Evolutionary conservation across 2,797 vertebrate genomes (phyloP).

Genomic region (Microcaecilia unicolor): DNA sequence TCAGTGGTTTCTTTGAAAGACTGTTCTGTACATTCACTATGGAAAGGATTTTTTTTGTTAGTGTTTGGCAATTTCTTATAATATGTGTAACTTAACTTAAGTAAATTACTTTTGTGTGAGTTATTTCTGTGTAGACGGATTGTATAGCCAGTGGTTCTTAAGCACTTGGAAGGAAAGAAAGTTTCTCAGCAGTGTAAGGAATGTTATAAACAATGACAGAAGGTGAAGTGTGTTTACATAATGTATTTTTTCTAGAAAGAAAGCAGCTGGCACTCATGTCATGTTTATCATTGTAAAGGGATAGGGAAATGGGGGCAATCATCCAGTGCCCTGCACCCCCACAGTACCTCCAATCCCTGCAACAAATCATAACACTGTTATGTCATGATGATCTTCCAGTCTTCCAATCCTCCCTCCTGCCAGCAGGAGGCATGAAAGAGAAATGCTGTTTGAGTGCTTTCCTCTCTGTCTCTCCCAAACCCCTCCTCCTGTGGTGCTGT

Average conservation of each 20-base stretch:
- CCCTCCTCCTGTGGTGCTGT: too few relatives aligned
- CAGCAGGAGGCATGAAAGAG: too few relatives aligned
- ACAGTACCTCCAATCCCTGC: too few relatives aligned
- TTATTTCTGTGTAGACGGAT: conserved; percentile 39
- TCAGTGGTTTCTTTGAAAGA: conserved; percentile 29
- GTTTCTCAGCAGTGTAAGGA: conserved; percentile 10
- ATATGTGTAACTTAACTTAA: conserved; percentile 22
- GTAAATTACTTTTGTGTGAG: conserved; percentile 16
- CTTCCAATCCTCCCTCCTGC: too few relatives aligned
- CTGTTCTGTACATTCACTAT: conserved; percentile 12
- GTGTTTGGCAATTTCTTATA: conserved; percentile 21
- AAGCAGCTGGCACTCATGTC: not conserved
- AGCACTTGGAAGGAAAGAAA: conserved; percentile 2
- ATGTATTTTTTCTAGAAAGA: not conserved
- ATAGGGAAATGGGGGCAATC: too few relatives aligned
- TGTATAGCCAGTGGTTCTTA: conserved; percentile 15
- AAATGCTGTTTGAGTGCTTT: too few relatives aligned
- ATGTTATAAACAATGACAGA: not conserved
- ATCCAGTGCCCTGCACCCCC: too few relatives aligned
- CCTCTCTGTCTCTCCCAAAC: too few relatives aligned
- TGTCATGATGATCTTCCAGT: too few relatives aligned
- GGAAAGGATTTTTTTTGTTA: conserved; percentile 29
- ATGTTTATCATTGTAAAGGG: too few relatives aligned
- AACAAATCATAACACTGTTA: too few relatives aligned
- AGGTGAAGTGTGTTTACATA: not conserved